phyloP scores from a whole-genome alignment of 2,888 invertebrate genomes.

The Diplazon laetatorius region DNA sequence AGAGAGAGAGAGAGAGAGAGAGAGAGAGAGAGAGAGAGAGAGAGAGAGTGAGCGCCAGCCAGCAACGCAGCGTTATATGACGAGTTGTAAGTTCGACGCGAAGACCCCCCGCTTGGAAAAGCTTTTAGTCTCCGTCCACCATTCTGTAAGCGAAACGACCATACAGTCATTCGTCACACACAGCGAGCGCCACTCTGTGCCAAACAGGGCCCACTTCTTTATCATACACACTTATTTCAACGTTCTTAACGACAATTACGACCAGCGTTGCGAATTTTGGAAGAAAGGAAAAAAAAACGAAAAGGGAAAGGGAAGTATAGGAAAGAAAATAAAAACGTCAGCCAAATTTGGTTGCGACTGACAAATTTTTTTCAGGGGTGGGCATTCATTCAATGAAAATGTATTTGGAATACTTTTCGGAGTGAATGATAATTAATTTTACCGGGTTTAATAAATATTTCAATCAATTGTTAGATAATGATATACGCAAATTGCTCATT shows the following conservation, averaged over 20 bases:
- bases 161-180: constrained; percentile 62
- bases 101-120: constrained; percentile 76
- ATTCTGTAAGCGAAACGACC: constrained; percentile 45
- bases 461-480: too few relatives aligned
- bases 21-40: constrained; percentile 51
- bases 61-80: constrained; percentile 53
- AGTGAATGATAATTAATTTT: too few relatives aligned
- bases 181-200: constrained; percentile 48
- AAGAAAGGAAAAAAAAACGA: too few relatives aligned
- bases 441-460: too few relatives aligned
- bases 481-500: too few relatives aligned
- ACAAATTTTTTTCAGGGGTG: too few relatives aligned
- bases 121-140: constrained; percentile 72
- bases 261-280: background rate
- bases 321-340: too few relatives aligned
- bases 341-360: background rate
- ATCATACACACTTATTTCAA: constrained; percentile 31
- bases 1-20: constrained; percentile 57
- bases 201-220: constrained; percentile 53
- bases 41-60: constrained; percentile 63
- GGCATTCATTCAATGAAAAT: too few relatives aligned
- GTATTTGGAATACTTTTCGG: too few relatives aligned
- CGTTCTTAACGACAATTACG: constrained; percentile 15
- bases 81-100: constrained; percentile 50
- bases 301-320: too few relatives aligned